Percentiles rank a stretch among this genome's conserved stretches.
Evolutionary conservation across 2,113 vertebrate species (phyloP).

Genomic region (Empidonax traillii): DNA sequence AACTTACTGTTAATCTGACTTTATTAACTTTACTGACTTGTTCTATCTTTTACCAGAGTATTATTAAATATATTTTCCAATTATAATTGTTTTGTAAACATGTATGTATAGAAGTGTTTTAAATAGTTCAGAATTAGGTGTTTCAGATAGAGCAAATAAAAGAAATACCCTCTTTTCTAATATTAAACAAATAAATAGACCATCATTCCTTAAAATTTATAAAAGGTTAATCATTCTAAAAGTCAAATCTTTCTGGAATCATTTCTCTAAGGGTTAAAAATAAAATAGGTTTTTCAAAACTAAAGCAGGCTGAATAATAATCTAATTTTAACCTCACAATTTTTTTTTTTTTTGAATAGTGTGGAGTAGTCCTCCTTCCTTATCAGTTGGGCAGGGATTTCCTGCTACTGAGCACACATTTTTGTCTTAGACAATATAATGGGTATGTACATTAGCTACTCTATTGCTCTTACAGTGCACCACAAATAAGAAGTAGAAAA

Average conservation of each 20-base stretch:
- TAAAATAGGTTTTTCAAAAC: neutral
- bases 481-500: neutral
- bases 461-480: neutral
- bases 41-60: neutral
- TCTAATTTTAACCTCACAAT: neutral
- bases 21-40: neutral
- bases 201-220: neutral
- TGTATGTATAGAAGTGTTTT: neutral
- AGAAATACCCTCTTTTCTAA: neutral
- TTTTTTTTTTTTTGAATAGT: neutral
- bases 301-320: neutral
- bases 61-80: neutral
- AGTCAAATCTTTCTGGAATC: neutral
- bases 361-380: neutral
- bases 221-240: neutral
- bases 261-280: slow-evolving; percentile 21
- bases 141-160: neutral
- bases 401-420: slow-evolving; percentile 34
- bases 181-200: neutral
- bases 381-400: slow-evolving; percentile 60
- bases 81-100: neutral
- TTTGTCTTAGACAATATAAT: slow-evolving; percentile 3
- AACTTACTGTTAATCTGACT: neutral
- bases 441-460: neutral
- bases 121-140: neutral